Percentiles rank a stretch among this genome's conserved stretches.
Conservation (phyloP, 1,140 invertebrate genomes). For the Sweltsa coloradensis region DNA sequence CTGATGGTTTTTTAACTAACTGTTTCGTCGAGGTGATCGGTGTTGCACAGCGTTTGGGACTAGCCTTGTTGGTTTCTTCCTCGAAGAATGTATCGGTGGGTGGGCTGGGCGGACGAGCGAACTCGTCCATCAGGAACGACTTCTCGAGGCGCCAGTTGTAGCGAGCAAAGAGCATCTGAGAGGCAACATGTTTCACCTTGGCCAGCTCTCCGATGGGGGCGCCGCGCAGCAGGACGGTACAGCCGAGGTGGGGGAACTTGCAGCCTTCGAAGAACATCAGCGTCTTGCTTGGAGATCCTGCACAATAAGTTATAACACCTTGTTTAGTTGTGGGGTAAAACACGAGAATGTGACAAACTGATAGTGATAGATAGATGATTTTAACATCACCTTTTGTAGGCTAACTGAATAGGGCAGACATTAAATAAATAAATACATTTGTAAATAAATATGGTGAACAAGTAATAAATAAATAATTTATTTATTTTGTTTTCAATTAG, state of each 20-base stretch:
- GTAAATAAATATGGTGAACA: no score
- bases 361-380: no score
- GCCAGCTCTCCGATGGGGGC: conserved; percentile 60
- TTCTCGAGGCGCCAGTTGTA: conserved; percentile 88
- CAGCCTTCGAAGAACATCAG: conserved; percentile 92
- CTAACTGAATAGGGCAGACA: no score
- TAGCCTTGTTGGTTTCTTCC: neutral
- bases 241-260: conserved; percentile 67
- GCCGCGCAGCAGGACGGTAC: conserved; percentile 79
- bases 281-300: no score
- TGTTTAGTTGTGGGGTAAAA: no score
- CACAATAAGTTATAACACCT: no score
- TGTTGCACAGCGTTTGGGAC: neutral
- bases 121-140: conserved; percentile 78
- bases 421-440: no score
- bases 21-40: neutral
- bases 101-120: conserved; percentile 39
- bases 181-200: conserved; percentile 69
- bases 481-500: no score
- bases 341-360: no score
- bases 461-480: no score
- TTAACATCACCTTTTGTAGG: no score
- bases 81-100: neutral
- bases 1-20: no score
- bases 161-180: conserved; percentile 69